A percentile compares a stretch with the other conserved stretches of the same genome.
These are phyloP conservation scores for Cyclopterus lumpus DNA, from an alignment of 2,797 vertebrate species.

Conservation along the genomic window DNA sequence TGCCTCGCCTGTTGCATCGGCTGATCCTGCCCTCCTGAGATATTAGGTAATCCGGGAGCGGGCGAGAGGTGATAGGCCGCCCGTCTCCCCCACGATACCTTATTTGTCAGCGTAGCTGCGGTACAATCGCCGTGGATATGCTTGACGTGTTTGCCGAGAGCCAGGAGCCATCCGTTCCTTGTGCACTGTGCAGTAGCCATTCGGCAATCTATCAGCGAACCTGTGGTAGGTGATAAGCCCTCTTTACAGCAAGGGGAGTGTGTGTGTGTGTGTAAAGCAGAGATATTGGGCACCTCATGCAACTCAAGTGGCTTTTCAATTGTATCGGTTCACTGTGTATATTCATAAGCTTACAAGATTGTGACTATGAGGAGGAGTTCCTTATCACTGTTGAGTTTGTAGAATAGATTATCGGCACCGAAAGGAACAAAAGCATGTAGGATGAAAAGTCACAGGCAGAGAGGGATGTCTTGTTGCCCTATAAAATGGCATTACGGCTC, in stretches of 20 bases:
- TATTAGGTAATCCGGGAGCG: slow-evolving; percentile 70
- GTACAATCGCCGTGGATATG: slow-evolving; percentile 55
- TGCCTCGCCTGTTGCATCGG: slow-evolving; percentile 16
- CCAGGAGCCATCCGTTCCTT: slow-evolving; percentile 37
- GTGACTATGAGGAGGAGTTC: slow-evolving; percentile 4
- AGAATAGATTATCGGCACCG: slow-evolving; percentile 23
- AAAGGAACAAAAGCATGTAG: slow-evolving; percentile 38
- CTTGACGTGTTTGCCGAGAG: slow-evolving; percentile 66
- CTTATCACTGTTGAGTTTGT: slow-evolving; percentile 33
- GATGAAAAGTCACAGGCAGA: slow-evolving; percentile 47
- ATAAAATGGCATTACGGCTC: slow-evolving; percentile 77
- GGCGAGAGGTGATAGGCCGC: slow-evolving; percentile 59
- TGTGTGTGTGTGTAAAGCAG: neutral
- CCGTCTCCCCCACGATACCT: slow-evolving; percentile 37
- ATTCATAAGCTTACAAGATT: slow-evolving; percentile 16
- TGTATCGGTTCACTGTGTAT: slow-evolving; percentile 22
- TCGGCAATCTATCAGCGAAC: slow-evolving; percentile 53
- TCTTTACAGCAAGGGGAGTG: slow-evolving; percentile 41
- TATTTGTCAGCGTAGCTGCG: slow-evolving; percentile 47
- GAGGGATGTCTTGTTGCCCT: slow-evolving; percentile 46
- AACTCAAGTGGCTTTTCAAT: slow-evolving; percentile 41
- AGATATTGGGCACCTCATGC: slow-evolving; percentile 41
- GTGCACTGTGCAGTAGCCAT: slow-evolving; percentile 55
- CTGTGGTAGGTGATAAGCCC: slow-evolving; percentile 67
- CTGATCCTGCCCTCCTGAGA: slow-evolving; percentile 66